Evolutionary conservation across 2,888 invertebrate genomes (phyloP).

Genomic region (Macrosoma leucophasiata): DNA sequence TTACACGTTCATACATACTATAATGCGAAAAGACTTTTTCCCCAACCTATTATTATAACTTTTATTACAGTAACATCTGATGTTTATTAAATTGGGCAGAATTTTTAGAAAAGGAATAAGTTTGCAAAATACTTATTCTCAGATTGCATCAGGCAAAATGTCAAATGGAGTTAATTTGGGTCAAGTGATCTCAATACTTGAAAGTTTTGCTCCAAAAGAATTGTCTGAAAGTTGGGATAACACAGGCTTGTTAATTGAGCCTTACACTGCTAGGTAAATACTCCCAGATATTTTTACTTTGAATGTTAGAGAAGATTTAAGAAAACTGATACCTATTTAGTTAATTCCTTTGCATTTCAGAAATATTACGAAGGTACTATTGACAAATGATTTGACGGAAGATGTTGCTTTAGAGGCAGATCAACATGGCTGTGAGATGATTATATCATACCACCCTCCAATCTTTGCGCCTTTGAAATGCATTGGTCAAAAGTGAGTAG

Average conservation of each 20-base stretch:
- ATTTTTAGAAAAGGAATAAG: constrained; percentile 31
- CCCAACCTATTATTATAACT: no score
- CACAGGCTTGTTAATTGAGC: constrained; percentile 93
- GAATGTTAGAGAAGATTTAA: neutral
- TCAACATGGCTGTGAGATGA: constrained; percentile 80
- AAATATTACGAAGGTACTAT: constrained; percentile 78
- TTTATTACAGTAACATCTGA: constrained; percentile 44
- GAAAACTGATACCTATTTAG: neutral
- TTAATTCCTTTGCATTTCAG: constrained; percentile 38
- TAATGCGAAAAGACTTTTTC: no score
- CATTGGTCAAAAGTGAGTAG: constrained; percentile 81
- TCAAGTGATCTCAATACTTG: constrained; percentile 75
- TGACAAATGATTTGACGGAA: constrained; percentile 96
- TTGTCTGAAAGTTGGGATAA: constrained; percentile 95
- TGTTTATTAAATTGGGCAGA: constrained; percentile 48
- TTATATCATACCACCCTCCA: constrained; percentile 97
- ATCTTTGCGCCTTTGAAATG: constrained; percentile 91
- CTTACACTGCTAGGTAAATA: constrained; percentile 71
- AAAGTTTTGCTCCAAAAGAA: constrained; percentile 80
- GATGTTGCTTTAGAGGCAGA: constrained; percentile 89
- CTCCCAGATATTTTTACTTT: neutral
- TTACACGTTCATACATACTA: no score
- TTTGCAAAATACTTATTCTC: constrained; percentile 33
- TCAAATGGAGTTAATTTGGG: constrained; percentile 51
- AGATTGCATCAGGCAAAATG: constrained; percentile 38